Evolutionary conservation across 2,113 vertebrate species (phyloP).

Genomic region (Saguinus imperator): DNA sequence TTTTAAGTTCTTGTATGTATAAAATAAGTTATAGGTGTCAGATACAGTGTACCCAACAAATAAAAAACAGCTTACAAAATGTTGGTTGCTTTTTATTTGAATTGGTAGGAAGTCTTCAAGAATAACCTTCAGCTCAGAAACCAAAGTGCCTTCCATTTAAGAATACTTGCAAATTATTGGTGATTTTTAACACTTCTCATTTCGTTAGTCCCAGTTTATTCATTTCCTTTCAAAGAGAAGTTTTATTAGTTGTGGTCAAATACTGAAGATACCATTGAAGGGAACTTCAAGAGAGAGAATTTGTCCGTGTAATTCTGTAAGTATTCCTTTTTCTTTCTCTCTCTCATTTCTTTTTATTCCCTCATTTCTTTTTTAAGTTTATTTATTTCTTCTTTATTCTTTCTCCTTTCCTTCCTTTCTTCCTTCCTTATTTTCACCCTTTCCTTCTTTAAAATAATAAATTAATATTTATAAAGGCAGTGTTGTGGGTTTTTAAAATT

Average conservation of each 20-base stretch:
- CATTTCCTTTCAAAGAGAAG: not conserved
- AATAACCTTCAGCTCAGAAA: not conserved
- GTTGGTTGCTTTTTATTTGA: not conserved
- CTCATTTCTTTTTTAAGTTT: not conserved
- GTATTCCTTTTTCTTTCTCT: not conserved
- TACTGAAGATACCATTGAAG: not conserved
- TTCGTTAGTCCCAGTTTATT: not conserved
- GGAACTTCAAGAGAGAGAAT: not conserved
- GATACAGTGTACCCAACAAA: not conserved
- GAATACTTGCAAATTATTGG: not conserved
- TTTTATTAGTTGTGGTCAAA: constrained; percentile 1
- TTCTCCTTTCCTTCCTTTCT: not conserved
- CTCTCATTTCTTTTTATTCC: not conserved
- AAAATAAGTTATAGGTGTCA: not conserved
- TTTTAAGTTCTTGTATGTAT: not conserved
- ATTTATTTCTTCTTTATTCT: too few species aligned
- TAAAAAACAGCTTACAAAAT: not conserved
- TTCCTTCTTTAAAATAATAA: not conserved
- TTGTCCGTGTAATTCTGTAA: not conserved
- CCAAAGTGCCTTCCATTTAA: not conserved
- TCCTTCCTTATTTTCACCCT: not conserved
- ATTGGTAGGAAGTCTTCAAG: not conserved
- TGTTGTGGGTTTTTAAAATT: not conserved
- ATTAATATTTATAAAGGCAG: not conserved
- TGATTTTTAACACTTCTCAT: not conserved